Evolutionary conservation across 53 echinoderm and acorn worm species (phyloP).

Genomic region (Antedon mediterranea): DNA sequence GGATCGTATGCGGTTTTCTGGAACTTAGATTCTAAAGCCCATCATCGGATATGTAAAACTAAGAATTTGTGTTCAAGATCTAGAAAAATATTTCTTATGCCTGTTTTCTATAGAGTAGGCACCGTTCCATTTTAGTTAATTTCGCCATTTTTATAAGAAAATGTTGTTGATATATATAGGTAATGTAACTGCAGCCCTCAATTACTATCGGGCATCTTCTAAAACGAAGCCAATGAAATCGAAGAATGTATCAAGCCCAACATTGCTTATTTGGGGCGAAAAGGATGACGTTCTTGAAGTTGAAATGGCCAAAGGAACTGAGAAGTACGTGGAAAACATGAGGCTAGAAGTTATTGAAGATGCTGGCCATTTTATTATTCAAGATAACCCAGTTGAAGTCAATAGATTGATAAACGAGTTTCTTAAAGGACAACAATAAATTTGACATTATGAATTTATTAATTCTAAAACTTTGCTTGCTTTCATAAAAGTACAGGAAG

Average conservation of each 20-base stretch:
- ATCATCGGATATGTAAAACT: too few species aligned
- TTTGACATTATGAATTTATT: too few species aligned
- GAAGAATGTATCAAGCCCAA: conserved; percentile 29
- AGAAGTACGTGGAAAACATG: conserved; percentile 52
- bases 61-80: too few species aligned
- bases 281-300: conserved; percentile 36
- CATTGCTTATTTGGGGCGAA: conserved; percentile 78
- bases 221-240: not conserved
- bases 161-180: conserved; percentile 35
- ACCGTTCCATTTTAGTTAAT: too few species aligned
- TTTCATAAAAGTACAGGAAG: too few species aligned
- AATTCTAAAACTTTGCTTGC: too few species aligned
- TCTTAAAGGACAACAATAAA: conserved; percentile 3
- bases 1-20: too few species aligned
- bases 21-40: too few species aligned
- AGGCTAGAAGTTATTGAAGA: conserved; percentile 42
- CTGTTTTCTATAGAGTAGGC: too few species aligned
- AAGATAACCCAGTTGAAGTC: conserved; percentile 46
- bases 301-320: conserved; percentile 35
- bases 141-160: too few species aligned
- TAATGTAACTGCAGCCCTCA: conserved; percentile 38
- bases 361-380: conserved; percentile 66
- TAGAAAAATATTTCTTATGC: too few species aligned
- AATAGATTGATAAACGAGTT: conserved; percentile 63
- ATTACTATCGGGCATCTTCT: conserved; percentile 65